phyloP scores from a whole-genome alignment of 2,113 vertebrate genomes.

The Podarcis cretensis region DNA sequence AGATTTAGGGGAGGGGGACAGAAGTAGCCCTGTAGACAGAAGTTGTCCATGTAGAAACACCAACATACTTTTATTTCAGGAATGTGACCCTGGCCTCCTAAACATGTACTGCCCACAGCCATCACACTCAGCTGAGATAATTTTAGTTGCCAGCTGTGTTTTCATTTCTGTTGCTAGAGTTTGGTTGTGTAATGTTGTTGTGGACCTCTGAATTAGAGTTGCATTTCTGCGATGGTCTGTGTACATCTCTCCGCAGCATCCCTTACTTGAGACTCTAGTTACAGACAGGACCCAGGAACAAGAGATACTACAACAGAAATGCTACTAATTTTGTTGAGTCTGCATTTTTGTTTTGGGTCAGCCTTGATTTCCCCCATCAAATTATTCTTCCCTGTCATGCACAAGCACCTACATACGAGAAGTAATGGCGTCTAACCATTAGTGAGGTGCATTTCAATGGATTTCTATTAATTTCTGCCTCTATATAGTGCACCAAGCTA shows the following conservation, averaged over 20 bases:
- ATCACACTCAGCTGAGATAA: background rate
- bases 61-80: accelerated
- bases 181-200: accelerated
- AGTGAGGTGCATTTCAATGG: background rate
- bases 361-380: background rate
- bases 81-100: background rate
- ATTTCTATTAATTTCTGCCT: background rate
- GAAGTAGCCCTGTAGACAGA: too few species aligned
- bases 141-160: background rate
- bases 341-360: too few species aligned
- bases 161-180: background rate
- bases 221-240: background rate
- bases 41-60: accelerated
- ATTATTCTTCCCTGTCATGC: background rate
- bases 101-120: background rate
- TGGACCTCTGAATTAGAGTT: background rate
- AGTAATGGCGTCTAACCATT: background rate
- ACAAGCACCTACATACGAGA: background rate
- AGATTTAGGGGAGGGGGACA: background rate
- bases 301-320: background rate
- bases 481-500: too few species aligned
- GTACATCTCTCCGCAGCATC: background rate
- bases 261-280: background rate
- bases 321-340: background rate
- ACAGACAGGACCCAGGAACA: background rate